Base-by-base conservation (phyloP, 2,113 vertebrate genomes). In the Oryzias melastigma region DNA sequence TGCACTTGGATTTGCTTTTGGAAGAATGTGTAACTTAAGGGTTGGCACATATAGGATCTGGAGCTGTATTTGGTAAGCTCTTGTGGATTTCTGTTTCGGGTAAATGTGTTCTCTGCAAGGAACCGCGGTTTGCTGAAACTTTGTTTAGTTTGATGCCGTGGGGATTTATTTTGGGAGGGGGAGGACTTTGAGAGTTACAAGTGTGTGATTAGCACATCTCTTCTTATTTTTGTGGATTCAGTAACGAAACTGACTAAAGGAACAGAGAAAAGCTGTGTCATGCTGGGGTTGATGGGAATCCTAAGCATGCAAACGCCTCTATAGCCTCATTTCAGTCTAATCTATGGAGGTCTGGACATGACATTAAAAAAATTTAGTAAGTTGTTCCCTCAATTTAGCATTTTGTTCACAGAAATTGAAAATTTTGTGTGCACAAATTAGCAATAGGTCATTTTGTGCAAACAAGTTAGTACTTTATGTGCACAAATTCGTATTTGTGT, bases 41-140 rank as follows among this genome's bases (percentile, higher is more conserved):
- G 86, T 77, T 80, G 75, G 78, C 80, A 77, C 62, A 47, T 7
- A 1, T 2, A 47, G 78, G 76, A 83, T 73, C 75, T 22, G 78
- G 77, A 78, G 74, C 61, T 35, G 19, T 59, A 53, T 83, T 85
- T 78, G 65, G 65, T 73, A 56, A 78, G 58, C 49, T 50, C 65
- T 64, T 2, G 18, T 0, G 3, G 68, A 62, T 65, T 71, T 71
- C 75, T 75, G n/a, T 75, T 29, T 14, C 18, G 14, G 75, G 67
- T 71, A 66, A 79, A 76, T 52, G 59, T 63, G n/a, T 64, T 80
- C 55, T 72, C 82, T 78, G 75, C 81, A 80, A 80, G 63, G 67
- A 60, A 81, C 52, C 73, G 71, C 65, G 74, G 64, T 67, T 64
- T 63, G 64, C 61, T 43, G 47, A 63, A 63, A 50, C 65, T 50